Percentiles rank a stretch among this genome's conserved stretches.
phyloP scores from a whole-genome alignment of 37 sponge, comb jelly and placozoan species.

The Hexactinellida sp. region DNA sequence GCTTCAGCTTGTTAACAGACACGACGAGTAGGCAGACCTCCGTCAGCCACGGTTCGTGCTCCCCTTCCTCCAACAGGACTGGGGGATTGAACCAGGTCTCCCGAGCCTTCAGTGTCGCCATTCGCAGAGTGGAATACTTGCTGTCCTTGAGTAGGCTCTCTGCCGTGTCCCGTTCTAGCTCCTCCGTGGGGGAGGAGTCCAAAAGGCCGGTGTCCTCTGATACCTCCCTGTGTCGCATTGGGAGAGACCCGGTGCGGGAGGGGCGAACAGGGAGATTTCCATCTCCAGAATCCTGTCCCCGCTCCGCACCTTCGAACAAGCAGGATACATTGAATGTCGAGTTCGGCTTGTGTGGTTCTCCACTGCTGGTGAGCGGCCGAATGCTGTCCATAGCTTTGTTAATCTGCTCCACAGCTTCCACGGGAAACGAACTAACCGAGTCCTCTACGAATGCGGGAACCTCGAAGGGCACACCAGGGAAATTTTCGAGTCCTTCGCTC shows the following conservation, averaged over 20 bases:
- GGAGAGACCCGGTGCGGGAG: background rate
- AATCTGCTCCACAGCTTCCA: background rate
- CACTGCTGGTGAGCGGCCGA: background rate
- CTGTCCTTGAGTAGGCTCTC: background rate
- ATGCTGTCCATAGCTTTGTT: background rate
- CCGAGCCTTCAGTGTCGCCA: background rate
- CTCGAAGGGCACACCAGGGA: background rate
- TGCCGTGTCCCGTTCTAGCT: background rate
- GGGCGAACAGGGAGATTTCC: background rate
- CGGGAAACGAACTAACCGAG: background rate
- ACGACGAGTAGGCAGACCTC: conserved; percentile 11
- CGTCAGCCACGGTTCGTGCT: background rate
- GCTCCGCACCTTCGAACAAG: background rate
- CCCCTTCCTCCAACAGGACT: background rate
- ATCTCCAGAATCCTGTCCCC: background rate
- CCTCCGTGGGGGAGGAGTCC: background rate
- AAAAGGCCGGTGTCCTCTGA: background rate
- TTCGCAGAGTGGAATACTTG: background rate
- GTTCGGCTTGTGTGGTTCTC: background rate
- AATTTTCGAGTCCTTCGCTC: background rate
- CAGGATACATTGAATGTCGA: background rate
- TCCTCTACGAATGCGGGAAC: background rate
- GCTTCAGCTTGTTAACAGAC: background rate
- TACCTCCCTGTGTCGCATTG: background rate
- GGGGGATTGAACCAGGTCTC: background rate